phyloP scores from a whole-genome alignment of 2,113 vertebrate species.

The Dunckerocampus dactyliophorus region DNA sequence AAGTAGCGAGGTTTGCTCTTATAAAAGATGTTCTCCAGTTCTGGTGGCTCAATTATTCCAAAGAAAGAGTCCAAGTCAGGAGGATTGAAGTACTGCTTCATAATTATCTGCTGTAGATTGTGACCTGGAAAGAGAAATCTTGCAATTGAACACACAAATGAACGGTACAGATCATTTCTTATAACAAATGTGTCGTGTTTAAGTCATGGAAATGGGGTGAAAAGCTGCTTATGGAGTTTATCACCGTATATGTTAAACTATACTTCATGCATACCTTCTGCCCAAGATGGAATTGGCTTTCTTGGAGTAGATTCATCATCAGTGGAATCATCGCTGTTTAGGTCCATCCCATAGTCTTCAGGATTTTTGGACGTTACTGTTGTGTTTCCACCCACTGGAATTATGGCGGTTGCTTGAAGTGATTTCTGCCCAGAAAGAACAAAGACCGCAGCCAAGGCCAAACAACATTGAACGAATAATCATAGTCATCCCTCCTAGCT shows the following conservation, averaged over 20 bases:
- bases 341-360: slow-evolving; percentile 91
- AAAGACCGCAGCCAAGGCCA: no score
- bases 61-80: slow-evolving; percentile 73
- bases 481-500: no score
- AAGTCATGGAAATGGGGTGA: no score
- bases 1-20: slow-evolving; percentile 92
- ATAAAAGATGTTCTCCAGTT: slow-evolving; percentile 85
- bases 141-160: not conserved
- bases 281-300: slow-evolving; percentile 90
- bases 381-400: slow-evolving; percentile 76
- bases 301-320: slow-evolving; percentile 89
- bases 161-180: no score
- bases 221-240: no score
- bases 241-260: no score
- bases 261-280: slow-evolving; percentile 70
- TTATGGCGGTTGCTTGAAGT: slow-evolving; percentile 82
- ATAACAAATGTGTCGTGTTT: no score
- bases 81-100: slow-evolving; percentile 85
- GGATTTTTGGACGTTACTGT: slow-evolving; percentile 30
- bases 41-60: slow-evolving; percentile 75
- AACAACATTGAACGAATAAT: no score
- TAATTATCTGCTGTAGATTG: slow-evolving; percentile 76
- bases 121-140: slow-evolving; percentile 59
- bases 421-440: slow-evolving; percentile 57
- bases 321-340: slow-evolving; percentile 93